Evolutionary conservation across 2,113 vertebrate species (phyloP).

Genomic region (Craseonycteris thonglongyai): DNA sequence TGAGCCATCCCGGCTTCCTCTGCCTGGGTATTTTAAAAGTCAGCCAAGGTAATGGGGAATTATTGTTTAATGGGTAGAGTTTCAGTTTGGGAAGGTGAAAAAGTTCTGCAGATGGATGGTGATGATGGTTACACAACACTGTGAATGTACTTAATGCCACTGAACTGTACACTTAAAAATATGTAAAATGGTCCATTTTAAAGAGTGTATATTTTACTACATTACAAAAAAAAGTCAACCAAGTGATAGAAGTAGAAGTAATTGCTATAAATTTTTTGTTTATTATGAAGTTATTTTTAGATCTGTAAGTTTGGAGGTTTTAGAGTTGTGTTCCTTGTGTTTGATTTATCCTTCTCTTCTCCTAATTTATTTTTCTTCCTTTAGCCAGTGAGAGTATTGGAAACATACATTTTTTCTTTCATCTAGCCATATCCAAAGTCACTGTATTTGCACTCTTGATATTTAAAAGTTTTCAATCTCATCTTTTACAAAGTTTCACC

Average conservation of each 20-base stretch:
- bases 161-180: background rate
- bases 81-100: background rate
- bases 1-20: too few species aligned
- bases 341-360: background rate
- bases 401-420: background rate
- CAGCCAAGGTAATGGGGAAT: background rate
- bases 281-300: background rate
- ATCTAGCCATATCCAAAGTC: background rate
- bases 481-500: background rate
- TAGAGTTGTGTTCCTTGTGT: background rate
- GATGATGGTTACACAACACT: background rate
- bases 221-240: background rate
- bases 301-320: background rate
- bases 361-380: background rate
- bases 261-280: background rate
- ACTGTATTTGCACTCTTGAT: background rate
- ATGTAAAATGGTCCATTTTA: background rate
- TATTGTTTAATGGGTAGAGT: background rate
- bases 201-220: background rate
- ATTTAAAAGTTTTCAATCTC: conserved; percentile 8
- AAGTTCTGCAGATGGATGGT: background rate
- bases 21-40: background rate
- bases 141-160: background rate
- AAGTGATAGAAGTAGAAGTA: background rate
- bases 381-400: background rate